Base-by-base conservation (phyloP, 2,888 invertebrate genomes). In the Drosophila setosimentum region DNA sequence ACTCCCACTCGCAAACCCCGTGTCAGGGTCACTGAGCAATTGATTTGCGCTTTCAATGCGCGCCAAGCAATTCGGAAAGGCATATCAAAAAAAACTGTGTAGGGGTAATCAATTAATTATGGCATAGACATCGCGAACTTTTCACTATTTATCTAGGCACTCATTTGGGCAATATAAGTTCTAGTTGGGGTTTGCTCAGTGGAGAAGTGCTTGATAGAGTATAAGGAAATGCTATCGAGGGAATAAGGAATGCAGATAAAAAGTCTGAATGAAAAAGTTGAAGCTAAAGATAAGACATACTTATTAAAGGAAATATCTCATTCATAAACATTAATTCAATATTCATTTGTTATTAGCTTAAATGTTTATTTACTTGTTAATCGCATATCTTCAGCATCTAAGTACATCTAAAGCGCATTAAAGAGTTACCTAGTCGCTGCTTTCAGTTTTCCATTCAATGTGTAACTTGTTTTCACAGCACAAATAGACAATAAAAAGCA, bases 401-500 rank as follows among this genome's bases (percentile, higher is more conserved):
- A 35, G n/a, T 18, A 13, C 13, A 37, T 13, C 13, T 18, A 68
- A 78, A 78, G 78, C 48, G 78, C 68, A 78, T 77, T 65, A 62
- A 62, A 59, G 51, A 24, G 65, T 67, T n/a, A 42, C 21, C 61
- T 55, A 45, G 27, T 51, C 21, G 16, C 40, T 35, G 30, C 16
- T 45, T 40, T 57, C 1, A 65, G 64, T 67, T 74, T 71, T 49
- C 29, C 76, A 79, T 83, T 73, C 33, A 77, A 72, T 75, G 53
- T 73, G 74, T 40, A 83, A 83, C 83, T 83, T 42, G 87, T 86
- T 83, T 81, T 79, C 77, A 70, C 75, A 66, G 75, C 78, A 68
- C 67, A 76, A 66, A 51, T 64, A 75, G 57, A 68, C 69, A 82
- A 82, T 70, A 68, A 79, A 72, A 62, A 50, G 37, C 72, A 63